Evolutionary conservation across 2,797 vertebrate genomes (phyloP).

Genomic region (Clamator glandarius): DNA sequence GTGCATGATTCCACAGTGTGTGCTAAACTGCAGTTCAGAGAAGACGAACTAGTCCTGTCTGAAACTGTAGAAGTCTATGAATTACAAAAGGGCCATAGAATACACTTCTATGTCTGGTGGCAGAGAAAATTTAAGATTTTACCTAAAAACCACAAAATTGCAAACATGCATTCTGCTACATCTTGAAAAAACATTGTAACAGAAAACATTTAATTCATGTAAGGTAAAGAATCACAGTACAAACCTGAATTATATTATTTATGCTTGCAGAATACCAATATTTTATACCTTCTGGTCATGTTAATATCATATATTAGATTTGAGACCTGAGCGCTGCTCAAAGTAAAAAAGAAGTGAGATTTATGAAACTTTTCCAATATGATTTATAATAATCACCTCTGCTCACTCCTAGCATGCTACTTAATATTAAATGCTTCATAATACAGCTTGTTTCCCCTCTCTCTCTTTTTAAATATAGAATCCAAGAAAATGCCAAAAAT

Average conservation of each 20-base stretch:
- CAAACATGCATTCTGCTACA: neutral
- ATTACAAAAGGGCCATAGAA: neutral
- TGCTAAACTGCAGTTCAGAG: neutral
- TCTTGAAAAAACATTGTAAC: neutral
- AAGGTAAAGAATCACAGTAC: neutral
- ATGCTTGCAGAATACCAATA: neutral
- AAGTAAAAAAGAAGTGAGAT: neutral
- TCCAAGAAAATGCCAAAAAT: neutral
- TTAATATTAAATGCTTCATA: neutral
- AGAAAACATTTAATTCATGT: neutral
- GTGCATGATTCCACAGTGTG: neutral
- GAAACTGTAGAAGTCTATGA: neutral
- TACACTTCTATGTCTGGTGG: neutral
- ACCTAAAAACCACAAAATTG: neutral
- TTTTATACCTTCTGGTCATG: neutral
- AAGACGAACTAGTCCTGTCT: neutral
- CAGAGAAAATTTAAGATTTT: neutral
- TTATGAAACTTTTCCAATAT: neutral
- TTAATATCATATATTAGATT: neutral
- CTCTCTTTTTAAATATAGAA: neutral
- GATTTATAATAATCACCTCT: neutral
- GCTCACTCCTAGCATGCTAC: neutral
- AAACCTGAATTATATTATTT: neutral
- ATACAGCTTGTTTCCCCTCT: neutral
- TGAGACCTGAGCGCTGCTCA: neutral